phyloP scores from a whole-genome alignment of 2,888 invertebrate species.

The Trachelus stipa region DNA sequence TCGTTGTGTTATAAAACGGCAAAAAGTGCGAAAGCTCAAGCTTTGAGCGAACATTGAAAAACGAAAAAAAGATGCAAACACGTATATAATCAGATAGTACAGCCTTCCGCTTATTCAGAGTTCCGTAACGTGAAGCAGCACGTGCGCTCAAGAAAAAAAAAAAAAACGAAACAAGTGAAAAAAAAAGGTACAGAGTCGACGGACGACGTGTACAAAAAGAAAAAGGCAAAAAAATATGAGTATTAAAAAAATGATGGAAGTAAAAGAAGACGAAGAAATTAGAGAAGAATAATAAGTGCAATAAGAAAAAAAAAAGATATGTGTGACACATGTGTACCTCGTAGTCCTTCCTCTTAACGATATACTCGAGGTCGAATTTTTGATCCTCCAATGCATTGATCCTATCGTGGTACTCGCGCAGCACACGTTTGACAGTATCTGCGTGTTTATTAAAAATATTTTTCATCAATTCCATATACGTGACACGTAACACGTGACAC shows the following conservation, averaged over 20 bases:
- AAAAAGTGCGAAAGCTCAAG: too few species aligned
- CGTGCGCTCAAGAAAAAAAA: conserved; percentile 12
- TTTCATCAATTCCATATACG: too few species aligned
- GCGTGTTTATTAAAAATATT: conserved; percentile 49
- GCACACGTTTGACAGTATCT: conserved; percentile 82
- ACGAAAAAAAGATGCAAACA: conserved; percentile 6
- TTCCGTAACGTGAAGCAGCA: too few species aligned
- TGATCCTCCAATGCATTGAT: conserved; percentile 90
- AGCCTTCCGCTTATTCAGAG: too few species aligned
- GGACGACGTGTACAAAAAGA: neutral
- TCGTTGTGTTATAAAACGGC: too few species aligned
- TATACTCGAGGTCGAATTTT: conserved; percentile 98
- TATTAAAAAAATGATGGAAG: conserved; percentile 28
- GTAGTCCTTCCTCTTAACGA: conserved; percentile 98
- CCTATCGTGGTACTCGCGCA: conserved; percentile 89
- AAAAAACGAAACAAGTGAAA: conserved; percentile 20
- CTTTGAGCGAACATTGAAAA: conserved; percentile 5
- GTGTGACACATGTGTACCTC: conserved; percentile 78
- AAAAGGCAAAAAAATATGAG: conserved; percentile 12
- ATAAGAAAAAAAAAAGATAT: conserved; percentile 18
- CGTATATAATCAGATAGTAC: neutral
- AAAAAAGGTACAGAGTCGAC: neutral
- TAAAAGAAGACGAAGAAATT: conserved; percentile 13
- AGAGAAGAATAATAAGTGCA: conserved; percentile 3
- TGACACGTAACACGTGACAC: too few species aligned